Percentiles rank a stretch among this genome's conserved stretches.
phyloP scores from a whole-genome alignment of 2,888 invertebrate species.

The Gortyna flavago region DNA sequence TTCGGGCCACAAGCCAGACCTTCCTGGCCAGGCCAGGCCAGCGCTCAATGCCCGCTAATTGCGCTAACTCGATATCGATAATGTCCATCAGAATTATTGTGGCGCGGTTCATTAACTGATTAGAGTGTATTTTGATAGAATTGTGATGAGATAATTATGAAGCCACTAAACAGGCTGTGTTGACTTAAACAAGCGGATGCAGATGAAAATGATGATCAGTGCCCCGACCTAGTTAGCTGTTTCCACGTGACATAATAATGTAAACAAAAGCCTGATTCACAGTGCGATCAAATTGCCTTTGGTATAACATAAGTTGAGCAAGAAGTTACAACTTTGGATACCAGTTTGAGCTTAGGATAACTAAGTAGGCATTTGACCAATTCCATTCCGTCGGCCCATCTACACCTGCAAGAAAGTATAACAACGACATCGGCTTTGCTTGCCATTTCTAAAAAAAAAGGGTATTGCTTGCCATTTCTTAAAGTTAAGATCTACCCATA shows the following conservation, averaged over 20 bases:
- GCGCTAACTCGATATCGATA: slow-evolving; percentile 62
- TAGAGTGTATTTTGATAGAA: neutral
- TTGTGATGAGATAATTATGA: neutral
- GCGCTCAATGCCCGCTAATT: slow-evolving; percentile 62
- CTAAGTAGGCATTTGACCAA: neutral
- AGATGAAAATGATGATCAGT: neutral
- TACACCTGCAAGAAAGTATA: neutral
- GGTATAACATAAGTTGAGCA: neutral
- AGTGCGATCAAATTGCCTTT: neutral
- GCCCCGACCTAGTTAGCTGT: neutral
- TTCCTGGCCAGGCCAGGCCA: slow-evolving; percentile 7
- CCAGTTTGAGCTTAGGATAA: neutral
- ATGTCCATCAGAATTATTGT: slow-evolving; percentile 61
- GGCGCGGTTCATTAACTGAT: neutral
- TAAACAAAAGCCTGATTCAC: neutral
- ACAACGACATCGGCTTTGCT: too few relatives aligned
- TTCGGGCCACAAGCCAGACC: slow-evolving; percentile 49
- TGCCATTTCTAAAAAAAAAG: too few relatives aligned
- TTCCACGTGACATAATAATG: neutral
- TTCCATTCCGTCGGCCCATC: too few relatives aligned
- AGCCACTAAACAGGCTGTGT: too few relatives aligned
- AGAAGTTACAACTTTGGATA: neutral
- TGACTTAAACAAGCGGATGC: neutral
- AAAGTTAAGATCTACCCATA: too few relatives aligned
- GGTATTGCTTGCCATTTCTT: too few relatives aligned